Evolutionary conservation across 2,888 invertebrate species (phyloP).

Genomic region (Machimus rusticus): DNA sequence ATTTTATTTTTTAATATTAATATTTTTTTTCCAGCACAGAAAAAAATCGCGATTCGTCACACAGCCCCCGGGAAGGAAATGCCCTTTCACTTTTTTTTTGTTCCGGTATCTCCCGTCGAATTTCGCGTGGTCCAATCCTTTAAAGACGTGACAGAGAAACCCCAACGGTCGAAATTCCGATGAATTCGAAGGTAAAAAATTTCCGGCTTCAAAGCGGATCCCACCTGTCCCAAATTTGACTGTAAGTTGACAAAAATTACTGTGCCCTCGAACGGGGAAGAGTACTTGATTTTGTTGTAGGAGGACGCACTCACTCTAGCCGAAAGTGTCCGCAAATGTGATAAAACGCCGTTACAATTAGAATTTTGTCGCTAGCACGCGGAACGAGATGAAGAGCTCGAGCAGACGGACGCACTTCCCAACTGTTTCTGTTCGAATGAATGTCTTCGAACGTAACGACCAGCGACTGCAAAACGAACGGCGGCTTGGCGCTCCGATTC

Average conservation of each 20-base stretch:
- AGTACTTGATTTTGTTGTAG: not conserved
- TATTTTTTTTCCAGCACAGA: not conserved
- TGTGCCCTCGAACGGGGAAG: not conserved
- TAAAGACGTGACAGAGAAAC: not conserved
- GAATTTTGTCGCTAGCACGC: not conserved
- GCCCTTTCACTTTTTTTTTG: not conserved
- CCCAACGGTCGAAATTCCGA: not conserved
- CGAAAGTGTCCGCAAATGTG: not conserved
- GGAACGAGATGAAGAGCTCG: not conserved
- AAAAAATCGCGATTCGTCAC: not conserved
- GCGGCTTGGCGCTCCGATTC: not conserved
- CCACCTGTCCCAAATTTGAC: not conserved
- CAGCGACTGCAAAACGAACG: not conserved
- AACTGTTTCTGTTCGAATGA: slow-evolving; percentile 13
- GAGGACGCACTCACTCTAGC: not conserved
- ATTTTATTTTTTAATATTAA: not conserved
- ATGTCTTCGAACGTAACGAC: slow-evolving; percentile 7
- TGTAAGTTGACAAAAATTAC: not conserved
- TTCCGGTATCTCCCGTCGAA: not conserved
- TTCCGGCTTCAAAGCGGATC: not conserved
- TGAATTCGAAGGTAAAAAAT: not conserved
- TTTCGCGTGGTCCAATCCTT: not conserved
- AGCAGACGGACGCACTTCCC: not conserved
- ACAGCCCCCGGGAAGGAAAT: not conserved
- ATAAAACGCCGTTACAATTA: not conserved